Percentiles rank a stretch among this genome's conserved stretches.
phyloP scores from a whole-genome alignment of 2,888 invertebrate species.

The Ennomos erosarius region DNA sequence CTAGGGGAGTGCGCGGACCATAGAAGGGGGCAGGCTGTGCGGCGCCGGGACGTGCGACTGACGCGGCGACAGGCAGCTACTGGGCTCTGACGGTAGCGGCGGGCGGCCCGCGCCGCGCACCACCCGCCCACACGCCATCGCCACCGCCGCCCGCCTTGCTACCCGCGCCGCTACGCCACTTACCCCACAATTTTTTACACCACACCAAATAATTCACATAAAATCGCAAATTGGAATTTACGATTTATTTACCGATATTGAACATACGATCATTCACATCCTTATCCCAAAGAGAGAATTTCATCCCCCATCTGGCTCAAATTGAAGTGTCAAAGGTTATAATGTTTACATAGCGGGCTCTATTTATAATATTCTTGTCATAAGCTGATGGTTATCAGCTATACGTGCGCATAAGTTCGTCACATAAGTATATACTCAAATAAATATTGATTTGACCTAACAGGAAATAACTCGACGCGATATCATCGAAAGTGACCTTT shows the following conservation, averaged over 20 bases:
- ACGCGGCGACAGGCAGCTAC: conserved; percentile 72
- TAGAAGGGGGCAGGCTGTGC: conserved; percentile 42
- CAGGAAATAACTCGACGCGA: not conserved
- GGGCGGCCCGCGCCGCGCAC: conserved; percentile 9
- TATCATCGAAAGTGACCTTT: too few relatives aligned
- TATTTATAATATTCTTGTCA: conserved; percentile 18
- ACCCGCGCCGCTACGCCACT: conserved; percentile 71
- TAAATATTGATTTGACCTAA: not conserved
- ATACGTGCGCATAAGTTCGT: not conserved
- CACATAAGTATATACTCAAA: not conserved
- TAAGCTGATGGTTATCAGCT: conserved; percentile 9
- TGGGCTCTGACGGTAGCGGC: conserved; percentile 52
- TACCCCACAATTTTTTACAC: conserved; percentile 75
- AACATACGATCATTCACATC: conserved; percentile 24
- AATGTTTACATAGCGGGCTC: conserved; percentile 17
- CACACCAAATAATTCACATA: conserved; percentile 58
- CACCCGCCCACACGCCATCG: conserved; percentile 13
- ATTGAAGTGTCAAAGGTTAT: conserved; percentile 15
- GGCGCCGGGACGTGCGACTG: conserved; percentile 71
- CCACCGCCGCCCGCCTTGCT: conserved; percentile 57
- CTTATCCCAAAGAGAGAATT: conserved; percentile 16
- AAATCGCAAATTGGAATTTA: conserved; percentile 45
- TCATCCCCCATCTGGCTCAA: conserved; percentile 8
- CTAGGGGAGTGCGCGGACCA: conserved; percentile 42
- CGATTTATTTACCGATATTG: conserved; percentile 42